Conservation (phyloP, 2,888 invertebrate genomes). For the Sesia apiformis region DNA sequence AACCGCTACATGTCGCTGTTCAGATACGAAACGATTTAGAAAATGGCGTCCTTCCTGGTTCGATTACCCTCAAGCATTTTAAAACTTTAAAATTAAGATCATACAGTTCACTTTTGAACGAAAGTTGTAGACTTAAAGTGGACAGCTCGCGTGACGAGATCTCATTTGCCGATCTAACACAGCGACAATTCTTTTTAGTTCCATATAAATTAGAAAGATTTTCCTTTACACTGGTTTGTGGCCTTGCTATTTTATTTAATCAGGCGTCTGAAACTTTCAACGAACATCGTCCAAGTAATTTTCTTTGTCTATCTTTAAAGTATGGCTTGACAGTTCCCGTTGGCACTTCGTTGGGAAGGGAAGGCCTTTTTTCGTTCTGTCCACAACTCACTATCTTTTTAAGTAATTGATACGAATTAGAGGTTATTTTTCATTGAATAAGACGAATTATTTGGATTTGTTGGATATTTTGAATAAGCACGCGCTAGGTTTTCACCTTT, state of each 20-base stretch:
- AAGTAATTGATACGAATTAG: conserved; percentile 49
- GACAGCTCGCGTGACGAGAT: background rate
- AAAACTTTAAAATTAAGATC: background rate
- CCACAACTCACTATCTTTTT: conserved; percentile 37
- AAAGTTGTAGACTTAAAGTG: background rate
- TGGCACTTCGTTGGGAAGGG: conserved; percentile 10
- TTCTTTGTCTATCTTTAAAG: too few relatives aligned
- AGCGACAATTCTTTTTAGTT: background rate
- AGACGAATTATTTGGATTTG: conserved; percentile 17
- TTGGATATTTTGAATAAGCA: too few relatives aligned
- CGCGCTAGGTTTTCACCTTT: too few relatives aligned
- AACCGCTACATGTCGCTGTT: conserved; percentile 27
- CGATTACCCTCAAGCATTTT: background rate
- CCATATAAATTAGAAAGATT: background rate
- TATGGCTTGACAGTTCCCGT: conserved; percentile 2
- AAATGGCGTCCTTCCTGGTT: conserved; percentile 18
- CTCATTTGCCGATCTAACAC: background rate
- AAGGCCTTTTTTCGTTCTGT: conserved; percentile 35
- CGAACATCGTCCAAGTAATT: background rate
- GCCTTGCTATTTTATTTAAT: conserved; percentile 3
- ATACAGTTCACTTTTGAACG: background rate
- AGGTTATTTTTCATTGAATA: conserved; percentile 7
- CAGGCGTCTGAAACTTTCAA: background rate
- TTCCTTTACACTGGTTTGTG: background rate
- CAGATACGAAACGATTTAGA: conserved; percentile 24